Conservation (phyloP, 2,113 vertebrate genomes). For the Baryphthengus martii region DNA sequence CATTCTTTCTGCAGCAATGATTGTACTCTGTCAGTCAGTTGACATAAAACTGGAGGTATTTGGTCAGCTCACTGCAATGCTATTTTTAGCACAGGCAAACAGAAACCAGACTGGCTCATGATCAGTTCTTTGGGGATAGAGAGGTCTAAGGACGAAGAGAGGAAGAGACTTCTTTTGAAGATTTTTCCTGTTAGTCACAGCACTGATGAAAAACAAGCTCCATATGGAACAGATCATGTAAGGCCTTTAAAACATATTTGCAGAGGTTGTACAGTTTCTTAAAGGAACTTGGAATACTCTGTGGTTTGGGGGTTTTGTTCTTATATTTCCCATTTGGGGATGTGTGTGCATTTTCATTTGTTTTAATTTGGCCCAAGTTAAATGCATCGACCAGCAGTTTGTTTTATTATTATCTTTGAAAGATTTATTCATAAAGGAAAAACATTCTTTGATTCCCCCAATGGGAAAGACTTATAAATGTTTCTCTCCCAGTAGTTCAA, state of each 20-base stretch:
- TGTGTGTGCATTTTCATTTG: background rate
- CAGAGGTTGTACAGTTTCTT: conserved; percentile 14
- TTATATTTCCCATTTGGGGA: conserved; percentile 15
- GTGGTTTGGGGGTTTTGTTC: background rate
- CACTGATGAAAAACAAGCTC: conserved; percentile 32
- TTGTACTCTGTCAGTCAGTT: background rate
- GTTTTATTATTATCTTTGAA: background rate
- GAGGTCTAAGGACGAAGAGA: conserved; percentile 35
- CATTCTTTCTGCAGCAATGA: background rate
- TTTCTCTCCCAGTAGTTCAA: background rate
- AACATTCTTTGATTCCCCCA: background rate
- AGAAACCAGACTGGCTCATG: conserved; percentile 36
- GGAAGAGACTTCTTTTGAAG: conserved; percentile 49
- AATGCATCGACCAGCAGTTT: conserved; percentile 8
- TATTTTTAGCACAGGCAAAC: conserved; percentile 52
- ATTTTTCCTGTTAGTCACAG: conserved; percentile 65
- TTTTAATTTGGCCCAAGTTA: background rate
- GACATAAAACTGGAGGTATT: background rate
- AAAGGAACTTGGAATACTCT: conserved; percentile 15
- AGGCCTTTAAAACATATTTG: conserved; percentile 51
- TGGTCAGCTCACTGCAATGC: background rate
- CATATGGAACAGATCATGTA: conserved; percentile 58
- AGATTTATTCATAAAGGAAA: background rate
- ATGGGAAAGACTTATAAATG: background rate
- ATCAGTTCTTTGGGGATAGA: background rate